Evolutionary conservation across 2,113 vertebrate species (phyloP), one percentile per base, ranked within the genome.

Genomic region (Podarcis cretensis): DNA sequence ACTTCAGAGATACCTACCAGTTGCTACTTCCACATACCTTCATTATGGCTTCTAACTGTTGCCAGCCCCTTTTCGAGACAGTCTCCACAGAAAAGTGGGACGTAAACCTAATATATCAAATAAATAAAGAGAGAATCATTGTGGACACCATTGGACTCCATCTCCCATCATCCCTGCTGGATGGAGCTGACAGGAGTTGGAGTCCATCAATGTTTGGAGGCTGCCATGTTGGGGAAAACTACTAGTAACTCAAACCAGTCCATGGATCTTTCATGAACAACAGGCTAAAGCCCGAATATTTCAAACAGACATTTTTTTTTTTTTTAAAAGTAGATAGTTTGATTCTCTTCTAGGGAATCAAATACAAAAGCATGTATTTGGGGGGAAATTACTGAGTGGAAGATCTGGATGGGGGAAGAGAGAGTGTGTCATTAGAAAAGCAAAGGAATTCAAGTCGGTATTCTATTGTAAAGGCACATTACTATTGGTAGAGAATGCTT

Each of bases 391-490:
- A 87, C 90, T 89, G 94, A 93, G 89, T 89, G 91, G 81, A 71
- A 84, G 89, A 94, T 93, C 87, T 91, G 84, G 32, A 66, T 80
- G 87, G 27, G 90, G 82, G 91, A 86, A 94, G 91, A 89, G 86
- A 92, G 84, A 91, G 83, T 48, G 80, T 89, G 92, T 89, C 92
- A 90, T 94, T 91, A 90, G 85, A 89, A 94, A 94, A 92, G 75
- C 78, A 87, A 75, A 89, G 88, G 83, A 89, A 93, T 88, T 91
- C 82, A 77, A 80, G 81, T 83, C 87, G 54, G 91, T 92, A 94
- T 94, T 93, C 91, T 94, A 91, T 95, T 93, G 90, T 94, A 92
- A 91, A 94, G 92, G 92, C 88, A 87, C 91, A 90, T 92, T 89
- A 87, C 78, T 89, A 94, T 93, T 82, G 78, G 89, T 71, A 93